phyloP scores from a whole-genome alignment of 2,797 vertebrate genomes.

The Caiman crocodilus region DNA sequence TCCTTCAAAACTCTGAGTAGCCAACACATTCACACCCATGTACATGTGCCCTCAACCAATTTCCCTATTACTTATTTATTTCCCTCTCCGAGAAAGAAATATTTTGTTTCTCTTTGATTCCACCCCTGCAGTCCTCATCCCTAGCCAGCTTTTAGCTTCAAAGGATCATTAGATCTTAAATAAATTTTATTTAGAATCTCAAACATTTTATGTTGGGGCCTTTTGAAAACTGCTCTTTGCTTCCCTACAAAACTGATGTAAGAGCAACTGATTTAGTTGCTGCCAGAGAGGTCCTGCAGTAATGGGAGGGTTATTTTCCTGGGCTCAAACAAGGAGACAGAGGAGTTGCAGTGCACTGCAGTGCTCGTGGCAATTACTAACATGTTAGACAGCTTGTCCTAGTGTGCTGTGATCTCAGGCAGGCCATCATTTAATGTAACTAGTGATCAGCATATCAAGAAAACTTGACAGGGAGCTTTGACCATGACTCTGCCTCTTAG shows the following conservation, averaged over 20 bases:
- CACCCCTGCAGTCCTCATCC: neutral
- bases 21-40: neutral
- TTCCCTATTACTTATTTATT: neutral
- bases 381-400: neutral
- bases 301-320: accelerated
- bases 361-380: accelerated
- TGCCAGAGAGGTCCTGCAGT: accelerated
- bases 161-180: neutral
- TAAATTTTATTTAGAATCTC: neutral
- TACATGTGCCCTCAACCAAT: neutral
- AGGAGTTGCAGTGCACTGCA: neutral
- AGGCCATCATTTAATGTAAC: neutral
- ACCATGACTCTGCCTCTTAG: neutral
- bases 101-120: neutral
- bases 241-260: accelerated
- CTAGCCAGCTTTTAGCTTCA: neutral
- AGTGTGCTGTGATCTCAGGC: neutral
- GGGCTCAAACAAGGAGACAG: accelerated
- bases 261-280: accelerated
- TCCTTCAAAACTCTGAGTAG: neutral
- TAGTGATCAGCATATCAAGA: neutral
- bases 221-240: neutral
- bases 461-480: neutral
- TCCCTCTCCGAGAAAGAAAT: neutral
- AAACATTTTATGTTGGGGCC: no score